Percentiles rank a stretch among this genome's conserved stretches.
Evolutionary conservation across 2,113 vertebrate species (phyloP).

Genomic region (Octodon degus): DNA sequence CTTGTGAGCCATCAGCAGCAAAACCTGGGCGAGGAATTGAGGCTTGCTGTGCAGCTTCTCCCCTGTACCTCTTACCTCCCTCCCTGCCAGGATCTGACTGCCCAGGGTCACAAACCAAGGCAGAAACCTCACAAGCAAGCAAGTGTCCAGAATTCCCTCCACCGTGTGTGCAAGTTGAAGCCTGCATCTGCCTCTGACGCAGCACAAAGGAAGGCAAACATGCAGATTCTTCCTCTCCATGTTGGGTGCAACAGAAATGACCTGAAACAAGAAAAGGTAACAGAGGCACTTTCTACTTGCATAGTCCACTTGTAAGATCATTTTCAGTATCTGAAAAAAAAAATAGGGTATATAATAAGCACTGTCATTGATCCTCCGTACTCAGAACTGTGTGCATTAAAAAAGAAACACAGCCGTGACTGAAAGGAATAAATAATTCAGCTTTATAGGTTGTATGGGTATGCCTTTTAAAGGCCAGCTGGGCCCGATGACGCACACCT

Average conservation of each 20-base stretch:
- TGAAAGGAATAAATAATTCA: background rate
- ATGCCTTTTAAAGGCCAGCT: background rate
- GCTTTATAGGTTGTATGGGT: too few species aligned
- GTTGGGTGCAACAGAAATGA: background rate
- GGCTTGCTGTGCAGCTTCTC: background rate
- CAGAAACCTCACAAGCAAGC: background rate
- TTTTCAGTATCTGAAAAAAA: background rate
- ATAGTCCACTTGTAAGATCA: background rate
- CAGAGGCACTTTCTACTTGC: background rate
- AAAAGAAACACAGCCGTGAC: background rate
- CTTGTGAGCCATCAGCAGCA: background rate
- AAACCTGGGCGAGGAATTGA: background rate
- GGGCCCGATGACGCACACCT: background rate
- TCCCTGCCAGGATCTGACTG: too few species aligned
- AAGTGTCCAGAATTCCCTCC: too few species aligned
- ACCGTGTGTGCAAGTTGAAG: accelerated
- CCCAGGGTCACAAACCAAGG: background rate
- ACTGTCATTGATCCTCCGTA: background rate
- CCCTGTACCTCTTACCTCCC: accelerated
- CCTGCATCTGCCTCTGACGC: accelerated
- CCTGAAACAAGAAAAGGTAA: background rate
- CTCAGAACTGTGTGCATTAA: background rate
- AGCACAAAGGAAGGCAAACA: background rate
- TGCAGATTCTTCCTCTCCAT: accelerated
- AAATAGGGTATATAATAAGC: background rate